Conservation (phyloP, 1,140 invertebrate genomes). For the Drosophila cardini region DNA sequence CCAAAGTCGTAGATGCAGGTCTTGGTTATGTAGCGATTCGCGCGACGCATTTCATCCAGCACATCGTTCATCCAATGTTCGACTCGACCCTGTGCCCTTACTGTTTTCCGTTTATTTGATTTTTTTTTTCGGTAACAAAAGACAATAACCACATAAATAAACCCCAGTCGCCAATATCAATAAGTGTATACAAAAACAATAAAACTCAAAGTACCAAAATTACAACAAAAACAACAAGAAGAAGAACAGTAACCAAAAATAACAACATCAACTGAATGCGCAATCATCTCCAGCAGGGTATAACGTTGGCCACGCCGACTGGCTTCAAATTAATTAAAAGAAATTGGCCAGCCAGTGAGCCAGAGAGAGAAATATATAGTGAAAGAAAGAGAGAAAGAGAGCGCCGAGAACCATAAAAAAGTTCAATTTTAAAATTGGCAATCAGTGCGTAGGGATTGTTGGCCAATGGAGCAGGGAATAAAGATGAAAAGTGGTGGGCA, state of each 20-base stretch:
- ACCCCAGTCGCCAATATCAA: conserved; percentile 82
- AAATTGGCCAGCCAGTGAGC: conserved; percentile 65
- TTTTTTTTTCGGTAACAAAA: conserved; percentile 33
- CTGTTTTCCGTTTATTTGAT: conserved; percentile 46
- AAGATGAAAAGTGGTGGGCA: neutral
- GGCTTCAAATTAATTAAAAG: conserved; percentile 83
- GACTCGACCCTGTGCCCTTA: conserved; percentile 89
- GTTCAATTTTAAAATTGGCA: conserved; percentile 84
- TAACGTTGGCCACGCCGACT: conserved; percentile 48
- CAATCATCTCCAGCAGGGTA: conserved; percentile 67
- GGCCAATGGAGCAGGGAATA: conserved; percentile 9
- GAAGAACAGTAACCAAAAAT: conserved; percentile 29
- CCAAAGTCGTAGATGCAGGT: conserved; percentile 94
- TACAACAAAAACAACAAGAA: conserved; percentile 38
- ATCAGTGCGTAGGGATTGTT: conserved; percentile 68
- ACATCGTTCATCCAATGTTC: conserved; percentile 96
- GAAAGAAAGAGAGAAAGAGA: neutral
- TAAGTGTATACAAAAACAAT: conserved; percentile 81
- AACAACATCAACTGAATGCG: conserved; percentile 52
- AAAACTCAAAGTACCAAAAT: conserved; percentile 64
- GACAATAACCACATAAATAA: conserved; percentile 82
- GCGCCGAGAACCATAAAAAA: conserved; percentile 66
- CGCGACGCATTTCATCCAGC: conserved; percentile 92
- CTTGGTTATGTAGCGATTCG: conserved; percentile 94
- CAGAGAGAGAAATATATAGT: neutral